Base-by-base conservation (phyloP, 2,888 invertebrate species). In the Harpalus rubripes region DNA sequence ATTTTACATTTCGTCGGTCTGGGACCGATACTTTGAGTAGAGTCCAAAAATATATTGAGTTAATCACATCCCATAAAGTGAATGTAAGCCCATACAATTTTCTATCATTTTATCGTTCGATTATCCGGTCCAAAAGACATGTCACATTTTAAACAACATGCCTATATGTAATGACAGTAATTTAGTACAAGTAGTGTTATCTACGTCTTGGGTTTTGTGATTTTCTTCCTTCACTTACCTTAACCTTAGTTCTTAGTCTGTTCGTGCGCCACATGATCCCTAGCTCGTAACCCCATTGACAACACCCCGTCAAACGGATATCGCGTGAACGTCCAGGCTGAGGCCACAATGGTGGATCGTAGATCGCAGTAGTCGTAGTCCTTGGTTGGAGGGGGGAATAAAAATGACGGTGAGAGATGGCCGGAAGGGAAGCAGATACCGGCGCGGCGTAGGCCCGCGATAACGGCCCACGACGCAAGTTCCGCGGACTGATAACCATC, bases 371-470 rank as follows among this genome's bases (percentile, higher is more conserved):
- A 61, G 61, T 56, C 61, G 32, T 10, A 61, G 61, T 56, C 61
- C 65, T 32, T 26, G 10, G 32, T 72, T 16, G 41, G 52, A 16
- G 16, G 72, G 44, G 44, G 72, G 63, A 84, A 78, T 84, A 83
- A 88, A 88, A 87, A 88, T 89, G 89, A 89, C 89, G 88, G 88
- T 88, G 88, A 87, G 87, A 88, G 89, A 89, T 89, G 89, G 89
- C 89, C 89, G 90, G 89, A 89, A 90, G 88, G 88, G 86, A 86
- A 85, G 88, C 88, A 89, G 90, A 90, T 90, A 90, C 32, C 32
- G 88, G 88, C 86, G 87, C 87, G 88, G 87, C 87, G 89, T 88
- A 87, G 88, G 88, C 86, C 87, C 87, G 88, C 87, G 88, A 88
- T 89, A 89, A 88, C 88, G 87, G 89, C 74, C 86, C 79, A 65